phyloP scores from a whole-genome alignment of 1,140 invertebrate species.

The Homarus americanus region DNA sequence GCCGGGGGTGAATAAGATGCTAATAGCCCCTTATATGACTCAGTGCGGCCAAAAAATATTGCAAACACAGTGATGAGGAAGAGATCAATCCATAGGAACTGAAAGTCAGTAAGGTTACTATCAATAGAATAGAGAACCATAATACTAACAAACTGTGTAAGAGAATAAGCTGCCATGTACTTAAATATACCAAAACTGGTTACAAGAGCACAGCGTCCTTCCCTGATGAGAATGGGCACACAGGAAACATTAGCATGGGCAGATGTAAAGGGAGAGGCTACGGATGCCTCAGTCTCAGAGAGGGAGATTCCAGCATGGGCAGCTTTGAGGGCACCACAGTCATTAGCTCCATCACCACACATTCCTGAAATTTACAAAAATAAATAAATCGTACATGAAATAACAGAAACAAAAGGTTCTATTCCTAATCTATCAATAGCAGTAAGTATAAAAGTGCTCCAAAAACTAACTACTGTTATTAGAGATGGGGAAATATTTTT shows the following conservation, averaged over 20 bases:
- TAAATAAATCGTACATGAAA: too few species aligned
- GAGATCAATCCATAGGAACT: constrained; percentile 92
- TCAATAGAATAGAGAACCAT: constrained; percentile 92
- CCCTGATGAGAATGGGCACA: constrained; percentile 85
- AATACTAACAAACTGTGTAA: constrained; percentile 96
- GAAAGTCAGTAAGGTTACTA: constrained; percentile 87
- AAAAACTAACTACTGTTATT: too few species aligned
- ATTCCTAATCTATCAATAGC: too few species aligned
- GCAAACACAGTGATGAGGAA: constrained; percentile 89
- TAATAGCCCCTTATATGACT: constrained; percentile 83
- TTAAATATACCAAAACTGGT: constrained; percentile 98
- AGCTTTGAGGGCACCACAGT: constrained; percentile 94
- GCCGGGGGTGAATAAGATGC: constrained; percentile 81
- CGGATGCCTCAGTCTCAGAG: constrained; percentile 95
- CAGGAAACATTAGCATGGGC: constrained; percentile 92
- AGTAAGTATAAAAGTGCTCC: too few species aligned
- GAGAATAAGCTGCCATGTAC: constrained; percentile 95
- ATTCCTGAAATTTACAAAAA: constrained; percentile 83
- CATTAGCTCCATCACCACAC: constrained; percentile 96
- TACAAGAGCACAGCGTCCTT: constrained; percentile 92
- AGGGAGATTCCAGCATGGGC: constrained; percentile 96
- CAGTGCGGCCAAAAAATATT: constrained; percentile 87
- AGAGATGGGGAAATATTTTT: too few species aligned
- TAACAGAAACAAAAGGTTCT: too few species aligned
- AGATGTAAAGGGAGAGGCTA: constrained; percentile 97